Conservation (phyloP, 2,113 vertebrate species). For the Epinephelus cyanopodus region DNA sequence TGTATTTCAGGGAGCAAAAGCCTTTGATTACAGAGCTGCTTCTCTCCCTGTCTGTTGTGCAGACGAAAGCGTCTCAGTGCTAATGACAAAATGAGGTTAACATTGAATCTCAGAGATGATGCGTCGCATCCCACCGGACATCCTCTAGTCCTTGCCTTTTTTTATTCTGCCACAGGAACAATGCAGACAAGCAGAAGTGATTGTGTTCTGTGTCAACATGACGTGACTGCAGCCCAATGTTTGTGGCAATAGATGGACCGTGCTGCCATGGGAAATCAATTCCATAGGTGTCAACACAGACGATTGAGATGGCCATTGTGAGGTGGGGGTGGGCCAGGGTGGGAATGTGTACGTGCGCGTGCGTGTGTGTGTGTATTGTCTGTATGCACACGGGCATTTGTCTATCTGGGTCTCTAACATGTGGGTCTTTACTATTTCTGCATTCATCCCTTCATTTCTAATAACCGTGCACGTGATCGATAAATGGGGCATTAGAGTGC, state of each 20-base stretch:
- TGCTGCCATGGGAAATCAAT: slow-evolving; percentile 84
- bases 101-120: slow-evolving; percentile 75
- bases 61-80: slow-evolving; percentile 50
- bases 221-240: slow-evolving; percentile 79
- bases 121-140: slow-evolving; percentile 66
- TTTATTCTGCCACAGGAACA: slow-evolving; percentile 67
- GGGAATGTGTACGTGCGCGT: slow-evolving; percentile 33
- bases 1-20: slow-evolving; percentile 44
- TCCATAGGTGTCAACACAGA: slow-evolving; percentile 78
- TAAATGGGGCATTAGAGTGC: neutral
- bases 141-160: slow-evolving; percentile 65
- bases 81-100: slow-evolving; percentile 82
- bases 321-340: slow-evolving; percentile 31
- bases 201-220: slow-evolving; percentile 83
- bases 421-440: slow-evolving; percentile 16
- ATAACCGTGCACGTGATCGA: neutral
- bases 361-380: neutral
- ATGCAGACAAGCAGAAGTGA: slow-evolving; percentile 78
- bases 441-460: neutral
- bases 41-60: slow-evolving; percentile 49
- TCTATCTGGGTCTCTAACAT: neutral
- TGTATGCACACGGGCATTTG: neutral
- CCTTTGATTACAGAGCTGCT: slow-evolving; percentile 73
- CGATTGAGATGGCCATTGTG: slow-evolving; percentile 66
- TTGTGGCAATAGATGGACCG: slow-evolving; percentile 78